These are phyloP conservation scores for Platichthys flesus DNA, from an alignment of 2,113 vertebrate species.

Conservation along the genomic window DNA sequence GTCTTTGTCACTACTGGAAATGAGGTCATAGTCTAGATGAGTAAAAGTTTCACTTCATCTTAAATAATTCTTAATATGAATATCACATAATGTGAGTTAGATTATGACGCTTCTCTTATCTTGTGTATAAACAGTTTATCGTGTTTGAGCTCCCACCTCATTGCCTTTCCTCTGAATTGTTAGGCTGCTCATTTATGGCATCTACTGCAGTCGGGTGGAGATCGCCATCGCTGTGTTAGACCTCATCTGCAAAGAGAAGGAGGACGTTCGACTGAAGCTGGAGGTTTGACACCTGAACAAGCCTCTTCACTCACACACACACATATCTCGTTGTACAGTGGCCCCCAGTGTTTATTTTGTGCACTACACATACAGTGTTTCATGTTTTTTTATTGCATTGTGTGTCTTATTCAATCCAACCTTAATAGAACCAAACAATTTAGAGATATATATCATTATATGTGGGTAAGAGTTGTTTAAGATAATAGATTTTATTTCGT, in stretches of 20 bases:
- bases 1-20: background rate
- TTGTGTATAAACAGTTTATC: background rate
- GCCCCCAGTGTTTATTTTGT: conserved; percentile 37
- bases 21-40: background rate
- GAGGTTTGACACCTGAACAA: conserved; percentile 80
- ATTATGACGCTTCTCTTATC: background rate
- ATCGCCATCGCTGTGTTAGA: conserved; percentile 89
- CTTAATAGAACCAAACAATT: background rate
- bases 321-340: background rate
- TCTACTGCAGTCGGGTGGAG: conserved; percentile 95
- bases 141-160: background rate
- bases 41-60: too few species aligned
- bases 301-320: background rate
- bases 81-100: too few species aligned
- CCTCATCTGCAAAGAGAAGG: conserved; percentile 91
- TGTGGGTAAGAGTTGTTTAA: background rate
- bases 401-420: background rate
- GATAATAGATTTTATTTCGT: too few species aligned
- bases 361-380: background rate
- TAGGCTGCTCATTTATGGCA: conserved; percentile 92
- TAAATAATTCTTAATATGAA: too few species aligned
- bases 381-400: background rate
- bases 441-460: too few species aligned
- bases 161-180: background rate
- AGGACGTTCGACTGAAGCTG: conserved; percentile 91